phyloP scores from a whole-genome alignment of 1,140 invertebrate species.

The Araneus ventricosus region DNA sequence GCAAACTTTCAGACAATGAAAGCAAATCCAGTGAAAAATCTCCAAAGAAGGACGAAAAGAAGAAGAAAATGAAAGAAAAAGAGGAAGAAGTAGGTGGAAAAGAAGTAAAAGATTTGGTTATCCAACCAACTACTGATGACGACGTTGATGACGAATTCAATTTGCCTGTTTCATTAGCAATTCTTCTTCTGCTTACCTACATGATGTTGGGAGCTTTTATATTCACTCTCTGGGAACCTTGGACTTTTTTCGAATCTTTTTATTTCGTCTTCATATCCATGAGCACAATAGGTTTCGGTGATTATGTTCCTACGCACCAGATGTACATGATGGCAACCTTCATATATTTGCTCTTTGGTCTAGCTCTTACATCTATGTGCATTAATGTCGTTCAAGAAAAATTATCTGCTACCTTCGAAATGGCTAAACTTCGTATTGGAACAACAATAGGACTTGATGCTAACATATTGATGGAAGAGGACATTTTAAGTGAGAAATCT shows the following conservation, averaged over 20 bases:
- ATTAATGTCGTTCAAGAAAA: conserved; percentile 96
- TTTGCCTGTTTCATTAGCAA: conserved; percentile 91
- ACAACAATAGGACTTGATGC: conserved; percentile 90
- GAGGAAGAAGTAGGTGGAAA: conserved; percentile 22
- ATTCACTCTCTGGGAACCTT: conserved; percentile 89
- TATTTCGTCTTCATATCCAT: conserved; percentile 97
- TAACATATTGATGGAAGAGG: conserved; percentile 82
- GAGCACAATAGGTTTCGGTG: conserved; percentile 96
- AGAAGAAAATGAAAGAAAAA: conserved; percentile 22
- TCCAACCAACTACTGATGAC: conserved; percentile 59
- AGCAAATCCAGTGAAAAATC: not conserved
- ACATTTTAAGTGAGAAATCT: conserved; percentile 46
- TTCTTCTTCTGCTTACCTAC: conserved; percentile 89
- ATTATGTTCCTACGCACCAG: conserved; percentile 92
- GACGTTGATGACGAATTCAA: conserved; percentile 94
- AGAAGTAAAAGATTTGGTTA: conserved; percentile 37
- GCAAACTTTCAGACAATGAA: not conserved
- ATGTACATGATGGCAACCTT: conserved; percentile 96
- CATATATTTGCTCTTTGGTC: conserved; percentile 94
- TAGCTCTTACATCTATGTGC: conserved; percentile 97
- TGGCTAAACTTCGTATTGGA: conserved; percentile 91
- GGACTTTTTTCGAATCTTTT: conserved; percentile 93
- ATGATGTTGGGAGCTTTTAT: conserved; percentile 90
- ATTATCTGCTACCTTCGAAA: conserved; percentile 89
- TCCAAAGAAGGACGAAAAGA: conserved; percentile 14